These are phyloP conservation scores for Murina feae DNA, from an alignment of 2,113 vertebrate species.

Conservation along the genomic window DNA sequence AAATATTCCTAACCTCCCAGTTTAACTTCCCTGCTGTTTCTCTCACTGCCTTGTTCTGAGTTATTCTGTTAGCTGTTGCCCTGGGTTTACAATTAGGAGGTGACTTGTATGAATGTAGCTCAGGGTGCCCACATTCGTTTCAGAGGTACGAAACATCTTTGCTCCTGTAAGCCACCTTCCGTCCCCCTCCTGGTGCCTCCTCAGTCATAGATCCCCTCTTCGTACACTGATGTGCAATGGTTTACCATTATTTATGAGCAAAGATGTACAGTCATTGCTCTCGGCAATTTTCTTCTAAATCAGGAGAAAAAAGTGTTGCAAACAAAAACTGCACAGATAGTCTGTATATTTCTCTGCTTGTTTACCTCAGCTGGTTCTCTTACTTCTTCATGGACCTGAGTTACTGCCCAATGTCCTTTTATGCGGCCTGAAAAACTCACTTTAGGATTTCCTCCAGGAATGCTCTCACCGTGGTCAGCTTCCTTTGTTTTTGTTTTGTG, in stretches of 20 bases:
- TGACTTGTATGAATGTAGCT: neutral
- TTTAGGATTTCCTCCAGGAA: neutral
- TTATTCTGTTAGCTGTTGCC: neutral
- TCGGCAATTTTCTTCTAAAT: neutral
- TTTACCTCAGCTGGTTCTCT: neutral
- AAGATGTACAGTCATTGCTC: accelerated
- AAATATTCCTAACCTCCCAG: neutral
- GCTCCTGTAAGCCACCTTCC: neutral
- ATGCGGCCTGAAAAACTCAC: neutral
- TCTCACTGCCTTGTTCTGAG: neutral
- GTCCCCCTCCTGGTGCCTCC: neutral
- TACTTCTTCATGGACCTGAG: too few relatives aligned
- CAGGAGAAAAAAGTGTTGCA: neutral
- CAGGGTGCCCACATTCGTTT: neutral
- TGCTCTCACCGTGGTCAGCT: accelerated
- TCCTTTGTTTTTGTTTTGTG: accelerated
- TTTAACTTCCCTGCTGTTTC: neutral
- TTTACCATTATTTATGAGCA: neutral
- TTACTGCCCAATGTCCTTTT: accelerated
- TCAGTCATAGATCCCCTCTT: neutral
- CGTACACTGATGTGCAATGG: neutral
- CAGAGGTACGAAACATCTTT: neutral
- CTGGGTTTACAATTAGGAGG: neutral
- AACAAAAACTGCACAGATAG: neutral
- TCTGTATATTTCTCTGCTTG: too few relatives aligned